Percentiles rank a stretch among this genome's conserved stretches.
Conservation (phyloP, 2,888 invertebrate species). For the Anoplius nigerrimus region DNA sequence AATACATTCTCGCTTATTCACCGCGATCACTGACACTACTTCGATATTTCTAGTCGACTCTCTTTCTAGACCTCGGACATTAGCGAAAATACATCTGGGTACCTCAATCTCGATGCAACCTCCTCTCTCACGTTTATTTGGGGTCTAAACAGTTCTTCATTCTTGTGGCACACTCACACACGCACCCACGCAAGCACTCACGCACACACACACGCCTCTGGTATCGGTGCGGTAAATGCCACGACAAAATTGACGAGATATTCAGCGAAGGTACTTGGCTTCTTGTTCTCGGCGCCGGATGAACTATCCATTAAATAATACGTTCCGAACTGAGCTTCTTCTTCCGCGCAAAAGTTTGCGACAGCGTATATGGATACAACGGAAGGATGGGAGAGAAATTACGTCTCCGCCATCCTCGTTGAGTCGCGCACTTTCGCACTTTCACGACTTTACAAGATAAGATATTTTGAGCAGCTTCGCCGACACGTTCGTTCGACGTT, state of each 20-base stretch:
- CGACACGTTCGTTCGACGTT: no score
- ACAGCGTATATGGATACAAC: not conserved
- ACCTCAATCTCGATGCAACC: slow-evolving; percentile 21
- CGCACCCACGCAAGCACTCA: no score
- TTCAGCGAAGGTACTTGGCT: slow-evolving; percentile 50
- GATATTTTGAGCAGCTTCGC: no score
- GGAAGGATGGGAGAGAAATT: not conserved
- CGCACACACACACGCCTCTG: slow-evolving; percentile 41
- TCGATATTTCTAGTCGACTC: slow-evolving; percentile 12
- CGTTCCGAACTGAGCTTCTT: not conserved
- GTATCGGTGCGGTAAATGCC: slow-evolving; percentile 43
- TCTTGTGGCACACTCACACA: slow-evolving; percentile 46
- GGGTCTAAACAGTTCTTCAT: slow-evolving; percentile 18
- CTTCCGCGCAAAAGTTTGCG: not conserved
- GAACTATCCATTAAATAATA: not conserved
- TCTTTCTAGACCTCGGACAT: slow-evolving; percentile 24
- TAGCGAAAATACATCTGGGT: slow-evolving; percentile 49
- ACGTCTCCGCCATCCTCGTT: not conserved
- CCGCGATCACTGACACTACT: not conserved
- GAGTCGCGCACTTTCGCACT: no score
- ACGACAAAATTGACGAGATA: slow-evolving; percentile 55
- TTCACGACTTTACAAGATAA: no score
- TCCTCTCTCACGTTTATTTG: slow-evolving; percentile 14
- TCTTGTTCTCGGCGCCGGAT: slow-evolving; percentile 34
- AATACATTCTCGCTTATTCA: not conserved